Evolutionary conservation across 2,888 invertebrate species (phyloP), one percentile per base, ranked within the genome.

Genomic region (Dicyrtomina minuta): DNA sequence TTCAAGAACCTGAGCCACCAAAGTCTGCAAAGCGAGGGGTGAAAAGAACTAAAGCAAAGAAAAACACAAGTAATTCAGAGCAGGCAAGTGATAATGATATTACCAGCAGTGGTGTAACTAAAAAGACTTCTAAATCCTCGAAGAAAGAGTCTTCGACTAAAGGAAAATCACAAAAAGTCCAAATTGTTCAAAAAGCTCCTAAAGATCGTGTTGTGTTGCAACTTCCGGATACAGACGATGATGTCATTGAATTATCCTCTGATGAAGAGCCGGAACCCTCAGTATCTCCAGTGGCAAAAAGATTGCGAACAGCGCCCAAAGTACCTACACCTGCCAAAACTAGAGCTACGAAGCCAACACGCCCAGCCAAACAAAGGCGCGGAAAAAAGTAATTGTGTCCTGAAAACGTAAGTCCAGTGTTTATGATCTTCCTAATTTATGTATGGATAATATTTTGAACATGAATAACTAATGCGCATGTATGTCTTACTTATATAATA

Each of bases 191-290:
- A 33, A 33, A 33, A 33, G 33, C 33, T 33, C 33, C 33, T 8
- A 33, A 33, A 33, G 33, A 24, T 26, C 55, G 55, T 22, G 55
- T 55, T 4, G 55, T 55, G 24, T n/a, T 55, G 26, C 55, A 55
- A 12, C 26, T 55, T 10, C 24, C 55, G 1, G 8, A 24, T 12
- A 26, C 55, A 12, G 26, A 20, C 15, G 58, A 58, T n/a, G 17
- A 39, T 58, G 55, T 55, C 5, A 27, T 26, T n/a, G 15, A 20
- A 33, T 58, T 20, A 5, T 33, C 33, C 8, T 58, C 58, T 15
- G 58, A 58, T 17, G 58, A 58, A 6, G 58, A 58, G 27, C 27
- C 20, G 8, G 56, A 56, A 12, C 12, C 17, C 12, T 20, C 27
- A 39, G 15, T 39, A 15, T n/a, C 27, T 12, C 27, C 22, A n/a